Percentiles rank a stretch among this genome's conserved stretches.
These are phyloP conservation scores for Tachycineta bicolor DNA, from an alignment of 2,113 vertebrate genomes.

Conservation along the genomic window DNA sequence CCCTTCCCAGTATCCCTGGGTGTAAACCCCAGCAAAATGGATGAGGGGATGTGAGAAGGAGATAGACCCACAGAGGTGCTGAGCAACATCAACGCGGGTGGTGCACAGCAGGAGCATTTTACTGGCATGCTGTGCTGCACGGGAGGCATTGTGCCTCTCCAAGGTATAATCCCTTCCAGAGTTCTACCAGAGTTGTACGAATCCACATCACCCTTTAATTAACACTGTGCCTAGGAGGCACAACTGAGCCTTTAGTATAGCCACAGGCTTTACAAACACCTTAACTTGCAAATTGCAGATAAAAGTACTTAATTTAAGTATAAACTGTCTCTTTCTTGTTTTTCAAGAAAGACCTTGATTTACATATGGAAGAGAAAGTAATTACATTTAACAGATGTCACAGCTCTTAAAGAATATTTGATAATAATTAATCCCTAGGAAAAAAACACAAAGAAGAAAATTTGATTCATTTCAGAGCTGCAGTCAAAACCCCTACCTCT, in stretches of 20 bases:
- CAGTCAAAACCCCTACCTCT: not conserved
- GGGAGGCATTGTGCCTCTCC: conserved; percentile 27
- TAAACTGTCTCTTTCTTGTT: not conserved
- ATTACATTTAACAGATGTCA: conserved; percentile 34
- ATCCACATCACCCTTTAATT: conserved; percentile 51
- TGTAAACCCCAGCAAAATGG: not conserved
- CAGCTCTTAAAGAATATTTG: conserved; percentile 6
- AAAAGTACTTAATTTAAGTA: conserved; percentile 41
- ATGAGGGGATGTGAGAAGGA: not conserved
- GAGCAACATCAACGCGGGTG: not conserved
- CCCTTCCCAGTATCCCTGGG: not conserved
- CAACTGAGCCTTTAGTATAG: conserved; percentile 33
- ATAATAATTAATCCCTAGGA: not conserved
- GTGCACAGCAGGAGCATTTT: not conserved
- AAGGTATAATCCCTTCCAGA: conserved; percentile 49
- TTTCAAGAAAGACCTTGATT: not conserved
- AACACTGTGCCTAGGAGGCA: conserved; percentile 55
- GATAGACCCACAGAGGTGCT: not conserved
- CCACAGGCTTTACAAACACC: conserved; percentile 17
- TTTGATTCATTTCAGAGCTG: not conserved
- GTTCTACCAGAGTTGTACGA: not conserved
- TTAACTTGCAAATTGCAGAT: conserved; percentile 28
- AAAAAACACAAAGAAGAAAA: not conserved
- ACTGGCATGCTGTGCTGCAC: not conserved
- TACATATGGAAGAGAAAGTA: conserved; percentile 29